These are phyloP conservation scores for Cacatua alba DNA, from an alignment of 2,113 vertebrate genomes.

Conservation along the genomic window DNA sequence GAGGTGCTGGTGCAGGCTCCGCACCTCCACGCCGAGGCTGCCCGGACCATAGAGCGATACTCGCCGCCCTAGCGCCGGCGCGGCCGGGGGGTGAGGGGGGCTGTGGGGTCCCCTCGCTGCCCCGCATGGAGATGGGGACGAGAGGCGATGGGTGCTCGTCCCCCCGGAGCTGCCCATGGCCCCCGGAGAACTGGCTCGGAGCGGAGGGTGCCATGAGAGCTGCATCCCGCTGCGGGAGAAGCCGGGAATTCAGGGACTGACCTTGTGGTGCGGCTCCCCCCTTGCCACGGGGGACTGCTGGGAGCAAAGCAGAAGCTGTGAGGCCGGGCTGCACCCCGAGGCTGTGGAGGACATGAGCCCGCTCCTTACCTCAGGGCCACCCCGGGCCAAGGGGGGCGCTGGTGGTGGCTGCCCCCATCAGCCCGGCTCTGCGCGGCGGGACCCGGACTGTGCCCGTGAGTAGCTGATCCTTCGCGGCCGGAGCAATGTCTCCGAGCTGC, in stretches of 20 bases:
- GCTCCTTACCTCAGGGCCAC: constrained; percentile 49
- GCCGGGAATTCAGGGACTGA: constrained; percentile 51
- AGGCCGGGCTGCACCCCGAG: constrained; percentile 16
- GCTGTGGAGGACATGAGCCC: constrained; percentile 58
- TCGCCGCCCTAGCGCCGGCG: constrained; percentile 85
- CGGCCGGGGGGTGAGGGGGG: neutral
- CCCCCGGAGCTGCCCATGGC: neutral
- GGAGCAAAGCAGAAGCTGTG: constrained; percentile 34
- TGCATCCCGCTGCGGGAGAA: neutral
- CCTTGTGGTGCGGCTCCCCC: neutral
- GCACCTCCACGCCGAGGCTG: constrained; percentile 80
- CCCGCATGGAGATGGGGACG: neutral
- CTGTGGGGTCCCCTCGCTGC: neutral
- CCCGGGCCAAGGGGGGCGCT: neutral
- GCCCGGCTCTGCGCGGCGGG: neutral
- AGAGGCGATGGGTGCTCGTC: neutral
- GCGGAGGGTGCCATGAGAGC: neutral
- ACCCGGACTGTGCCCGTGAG: constrained; percentile 45
- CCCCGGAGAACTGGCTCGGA: neutral
- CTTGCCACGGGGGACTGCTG: neutral
- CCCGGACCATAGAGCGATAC: constrained; percentile 90
- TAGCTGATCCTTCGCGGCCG: neutral
- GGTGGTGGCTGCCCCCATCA: neutral
- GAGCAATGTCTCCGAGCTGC: neutral
- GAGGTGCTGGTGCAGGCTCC: constrained; percentile 85